Percentiles rank a stretch among this genome's conserved stretches.
phyloP scores from a whole-genome alignment of 2,113 vertebrate species.

The Siniperca knerii region DNA sequence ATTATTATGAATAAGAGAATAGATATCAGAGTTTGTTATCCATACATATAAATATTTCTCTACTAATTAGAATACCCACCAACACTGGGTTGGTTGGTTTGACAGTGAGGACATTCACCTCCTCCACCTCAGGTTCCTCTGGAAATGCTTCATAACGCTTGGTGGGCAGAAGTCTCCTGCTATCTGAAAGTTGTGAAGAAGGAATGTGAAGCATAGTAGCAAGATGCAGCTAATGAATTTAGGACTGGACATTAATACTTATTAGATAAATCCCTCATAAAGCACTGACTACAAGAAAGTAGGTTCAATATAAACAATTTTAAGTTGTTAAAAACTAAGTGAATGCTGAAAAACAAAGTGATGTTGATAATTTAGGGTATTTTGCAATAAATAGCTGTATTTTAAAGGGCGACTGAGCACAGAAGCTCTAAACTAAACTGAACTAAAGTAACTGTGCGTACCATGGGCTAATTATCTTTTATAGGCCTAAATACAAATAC shows the following conservation, averaged over 20 bases:
- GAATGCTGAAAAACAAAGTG: neutral
- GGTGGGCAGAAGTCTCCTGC: neutral
- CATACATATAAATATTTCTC: neutral
- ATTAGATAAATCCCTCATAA: neutral
- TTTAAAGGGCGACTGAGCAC: neutral
- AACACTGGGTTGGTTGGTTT: neutral
- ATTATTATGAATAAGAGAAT: neutral
- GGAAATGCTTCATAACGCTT: constrained; percentile 36
- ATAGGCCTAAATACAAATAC: no score
- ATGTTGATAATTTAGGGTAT: neutral
- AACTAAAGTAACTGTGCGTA: neutral
- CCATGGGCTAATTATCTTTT: no score
- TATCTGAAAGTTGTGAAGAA: constrained; percentile 28
- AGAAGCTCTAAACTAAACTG: neutral
- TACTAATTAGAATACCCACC: constrained; percentile 25
- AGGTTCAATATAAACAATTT: neutral
- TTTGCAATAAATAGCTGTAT: neutral
- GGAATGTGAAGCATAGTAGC: neutral
- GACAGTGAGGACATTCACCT: rapidly evolving
- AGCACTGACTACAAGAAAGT: neutral
- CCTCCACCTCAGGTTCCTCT: constrained; percentile 47
- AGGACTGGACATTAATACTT: neutral
- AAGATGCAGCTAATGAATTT: neutral
- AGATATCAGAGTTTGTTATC: neutral
- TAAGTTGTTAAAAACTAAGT: no score